These are phyloP conservation scores for Periparus ater DNA, from an alignment of 2,797 vertebrate genomes.

Conservation along the genomic window DNA sequence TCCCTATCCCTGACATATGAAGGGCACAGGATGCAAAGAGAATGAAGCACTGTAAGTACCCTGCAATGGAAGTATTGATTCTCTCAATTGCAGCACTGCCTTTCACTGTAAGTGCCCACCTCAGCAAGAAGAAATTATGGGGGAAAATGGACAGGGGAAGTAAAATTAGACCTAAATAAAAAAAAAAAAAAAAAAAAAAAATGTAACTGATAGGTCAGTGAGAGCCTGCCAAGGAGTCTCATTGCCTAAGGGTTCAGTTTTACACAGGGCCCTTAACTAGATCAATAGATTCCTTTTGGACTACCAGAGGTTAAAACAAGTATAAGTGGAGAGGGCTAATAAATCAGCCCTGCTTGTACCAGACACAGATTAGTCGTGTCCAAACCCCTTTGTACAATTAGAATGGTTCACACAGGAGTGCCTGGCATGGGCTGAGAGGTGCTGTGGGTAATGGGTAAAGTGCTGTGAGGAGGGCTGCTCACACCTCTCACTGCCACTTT, in stretches of 20 bases:
- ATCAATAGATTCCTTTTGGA: background rate
- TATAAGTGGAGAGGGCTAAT: background rate
- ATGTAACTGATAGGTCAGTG: background rate
- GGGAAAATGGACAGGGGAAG: background rate
- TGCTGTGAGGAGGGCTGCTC: background rate
- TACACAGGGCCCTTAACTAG: background rate
- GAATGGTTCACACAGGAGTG: background rate
- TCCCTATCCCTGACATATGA: conserved; percentile 10
- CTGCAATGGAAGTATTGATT: conserved; percentile 55
- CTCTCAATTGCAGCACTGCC: conserved; percentile 16
- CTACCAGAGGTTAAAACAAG: background rate
- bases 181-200: background rate
- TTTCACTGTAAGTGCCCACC: conserved; percentile 26
- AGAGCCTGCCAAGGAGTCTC: background rate
- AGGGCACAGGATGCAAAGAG: conserved; percentile 47
- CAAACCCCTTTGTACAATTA: background rate
- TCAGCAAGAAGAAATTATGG: conserved; percentile 58
- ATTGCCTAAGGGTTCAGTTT: background rate
- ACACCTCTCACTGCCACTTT: background rate
- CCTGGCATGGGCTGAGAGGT: background rate
- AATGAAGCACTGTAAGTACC: background rate
- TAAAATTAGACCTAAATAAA: conserved; percentile 6
- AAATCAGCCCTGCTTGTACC: background rate
- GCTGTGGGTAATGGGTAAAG: background rate
- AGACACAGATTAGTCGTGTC: background rate